Conservation (phyloP, 2,113 vertebrate genomes). For the Anser cygnoides region DNA sequence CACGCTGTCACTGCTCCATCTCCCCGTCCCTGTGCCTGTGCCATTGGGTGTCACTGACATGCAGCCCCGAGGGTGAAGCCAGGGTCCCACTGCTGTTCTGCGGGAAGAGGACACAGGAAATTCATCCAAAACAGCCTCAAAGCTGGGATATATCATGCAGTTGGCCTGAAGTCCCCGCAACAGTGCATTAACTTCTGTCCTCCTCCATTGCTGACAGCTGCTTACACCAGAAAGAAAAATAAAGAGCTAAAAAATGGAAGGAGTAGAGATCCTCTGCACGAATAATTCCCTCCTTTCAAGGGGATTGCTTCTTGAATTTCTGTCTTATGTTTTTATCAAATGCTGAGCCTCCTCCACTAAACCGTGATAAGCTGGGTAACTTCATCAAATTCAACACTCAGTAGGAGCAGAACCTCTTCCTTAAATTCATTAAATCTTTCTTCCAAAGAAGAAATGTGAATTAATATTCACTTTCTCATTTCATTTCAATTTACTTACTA, state of each 20-base stretch:
- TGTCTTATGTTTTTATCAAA: background rate
- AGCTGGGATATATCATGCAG: fast-evolving
- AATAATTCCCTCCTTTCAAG: background rate
- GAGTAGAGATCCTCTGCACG: background rate
- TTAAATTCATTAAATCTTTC: slow-evolving; percentile 16
- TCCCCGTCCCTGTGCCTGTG: fast-evolving
- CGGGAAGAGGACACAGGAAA: background rate
- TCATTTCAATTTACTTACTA: slow-evolving; percentile 4
- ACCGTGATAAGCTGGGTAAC: background rate
- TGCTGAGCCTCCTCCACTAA: background rate
- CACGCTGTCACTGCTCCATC: background rate
- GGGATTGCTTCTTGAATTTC: background rate
- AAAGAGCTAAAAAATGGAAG: background rate
- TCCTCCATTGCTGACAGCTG: background rate
- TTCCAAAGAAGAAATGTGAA: background rate
- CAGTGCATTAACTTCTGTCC: background rate
- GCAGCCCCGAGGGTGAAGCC: background rate
- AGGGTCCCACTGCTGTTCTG: background rate
- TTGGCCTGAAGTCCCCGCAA: background rate
- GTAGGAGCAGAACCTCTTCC: slow-evolving; percentile 43
- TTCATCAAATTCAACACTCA: background rate
- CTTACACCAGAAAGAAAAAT: background rate
- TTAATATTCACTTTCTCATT: slow-evolving; percentile 13
- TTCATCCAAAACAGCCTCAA: background rate
- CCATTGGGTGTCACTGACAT: background rate